Evolutionary conservation across 2,888 invertebrate genomes (phyloP), one percentile per base, ranked within the genome.

Genomic region (Melolontha melolontha): DNA sequence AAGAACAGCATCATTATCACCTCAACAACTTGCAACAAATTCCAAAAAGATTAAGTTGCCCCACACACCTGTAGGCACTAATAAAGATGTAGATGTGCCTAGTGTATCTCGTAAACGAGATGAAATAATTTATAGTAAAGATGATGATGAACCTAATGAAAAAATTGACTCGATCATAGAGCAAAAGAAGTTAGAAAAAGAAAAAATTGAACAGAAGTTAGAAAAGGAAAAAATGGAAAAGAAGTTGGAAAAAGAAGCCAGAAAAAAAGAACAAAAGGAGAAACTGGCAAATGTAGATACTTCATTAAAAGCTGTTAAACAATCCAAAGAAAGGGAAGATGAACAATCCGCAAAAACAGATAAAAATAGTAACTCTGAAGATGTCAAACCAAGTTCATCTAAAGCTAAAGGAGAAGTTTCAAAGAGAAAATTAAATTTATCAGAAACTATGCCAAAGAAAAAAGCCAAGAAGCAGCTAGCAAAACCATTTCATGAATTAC

Each of bases 401-500:
- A 65, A 54, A 74, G 78, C 5, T 74, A 79, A 0, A 65, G 50
- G 1, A 54, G 49, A 68, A 62, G 39, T 67, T 16, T 57, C 52
- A n/a, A 75, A 75, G 67, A 68, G 73, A 63, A 75, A 74, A 66
- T 11, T 65, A 1, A 66, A 68, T 47, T 66, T 59, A 22, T 14
- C 40, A 12, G 69, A 66, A 47, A 73, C 70, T 10, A 66, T 73
- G 7, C 63, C 76, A 1, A 81, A 81, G 39, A 82, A 80, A 71
- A 76, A 73, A 11, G 77, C 76, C 42, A 73, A 76, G 5, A 57
- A 70, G 8, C 72, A 72, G 66, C 59, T 41, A 34, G 73, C 72
- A 11, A 86, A 84, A 75, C 87, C 88, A 0, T 91, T 90, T 72
- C 79, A 85, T 70, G 81, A 86, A 72, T 78, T 93, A 34, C 81